Conservation (phyloP, 2,113 vertebrate species). For the Neofelis nebulosa region DNA sequence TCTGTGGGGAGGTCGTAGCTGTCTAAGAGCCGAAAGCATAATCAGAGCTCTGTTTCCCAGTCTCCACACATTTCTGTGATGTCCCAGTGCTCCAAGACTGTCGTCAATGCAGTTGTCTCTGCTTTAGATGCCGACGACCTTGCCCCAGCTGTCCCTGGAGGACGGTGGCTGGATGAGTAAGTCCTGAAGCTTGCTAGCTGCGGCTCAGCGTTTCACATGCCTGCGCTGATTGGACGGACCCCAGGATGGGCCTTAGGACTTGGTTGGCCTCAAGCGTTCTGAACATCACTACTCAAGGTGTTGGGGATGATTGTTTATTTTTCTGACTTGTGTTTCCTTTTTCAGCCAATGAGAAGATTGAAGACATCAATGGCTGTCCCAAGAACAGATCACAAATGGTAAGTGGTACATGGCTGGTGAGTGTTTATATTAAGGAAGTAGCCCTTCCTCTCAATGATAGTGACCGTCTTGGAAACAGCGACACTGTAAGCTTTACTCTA, state of each 20-base stretch:
- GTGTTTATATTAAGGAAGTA: neutral
- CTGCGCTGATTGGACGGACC: slow-evolving; percentile 81
- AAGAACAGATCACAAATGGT: slow-evolving; percentile 99
- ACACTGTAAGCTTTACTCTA: neutral
- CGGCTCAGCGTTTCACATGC: slow-evolving; percentile 81
- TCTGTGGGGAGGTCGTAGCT: neutral
- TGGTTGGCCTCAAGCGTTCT: slow-evolving; percentile 68
- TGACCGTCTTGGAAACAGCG: slow-evolving; percentile 17
- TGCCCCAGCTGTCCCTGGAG: slow-evolving; percentile 92
- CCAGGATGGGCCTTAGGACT: slow-evolving; percentile 48
- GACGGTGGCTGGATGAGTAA: slow-evolving; percentile 78
- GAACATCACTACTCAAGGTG: slow-evolving; percentile 49
- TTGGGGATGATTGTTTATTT: slow-evolving; percentile 33
- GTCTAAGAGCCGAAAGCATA: neutral
- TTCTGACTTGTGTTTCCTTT: slow-evolving; percentile 76
- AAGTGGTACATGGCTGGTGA: slow-evolving; percentile 79
- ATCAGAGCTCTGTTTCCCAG: neutral
- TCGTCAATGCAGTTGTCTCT: slow-evolving; percentile 89
- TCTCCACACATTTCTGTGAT: neutral
- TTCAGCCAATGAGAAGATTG: slow-evolving; percentile 99
- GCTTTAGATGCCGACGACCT: slow-evolving; percentile 81
- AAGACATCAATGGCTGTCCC: slow-evolving; percentile 98
- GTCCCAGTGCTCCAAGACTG: slow-evolving; percentile 44
- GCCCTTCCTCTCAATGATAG: neutral
- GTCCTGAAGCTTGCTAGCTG: slow-evolving; percentile 80